These are phyloP conservation scores for Cettia cetti DNA, from an alignment of 2,113 vertebrate species.

Conservation along the genomic window DNA sequence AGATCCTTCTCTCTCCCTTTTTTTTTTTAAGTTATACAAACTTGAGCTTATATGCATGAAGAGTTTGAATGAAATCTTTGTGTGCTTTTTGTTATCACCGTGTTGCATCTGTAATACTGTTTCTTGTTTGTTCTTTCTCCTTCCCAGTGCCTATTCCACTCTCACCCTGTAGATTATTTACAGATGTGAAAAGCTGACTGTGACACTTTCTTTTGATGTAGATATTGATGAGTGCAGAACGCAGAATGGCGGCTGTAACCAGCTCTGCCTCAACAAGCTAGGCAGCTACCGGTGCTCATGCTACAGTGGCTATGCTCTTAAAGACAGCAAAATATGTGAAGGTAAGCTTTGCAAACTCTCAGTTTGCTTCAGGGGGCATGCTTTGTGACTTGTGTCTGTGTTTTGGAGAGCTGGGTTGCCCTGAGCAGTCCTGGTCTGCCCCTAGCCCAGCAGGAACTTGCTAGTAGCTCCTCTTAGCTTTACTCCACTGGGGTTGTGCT, in stretches of 20 bases:
- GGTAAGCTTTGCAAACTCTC: constrained; percentile 72
- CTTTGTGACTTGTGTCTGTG: background rate
- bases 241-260: constrained; percentile 84
- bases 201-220: constrained; percentile 54
- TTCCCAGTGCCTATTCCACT: background rate
- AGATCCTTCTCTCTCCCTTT: background rate
- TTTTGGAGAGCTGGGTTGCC: background rate
- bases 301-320: constrained; percentile 78
- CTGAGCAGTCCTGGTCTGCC: background rate
- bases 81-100: background rate
- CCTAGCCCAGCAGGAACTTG: background rate
- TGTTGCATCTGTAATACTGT: background rate
- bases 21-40: background rate
- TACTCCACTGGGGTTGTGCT: background rate
- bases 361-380: background rate
- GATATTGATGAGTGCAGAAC: constrained; percentile 88
- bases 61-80: background rate
- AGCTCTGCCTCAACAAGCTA: constrained; percentile 85
- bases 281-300: constrained; percentile 92
- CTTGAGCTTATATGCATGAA: background rate
- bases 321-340: constrained; percentile 76
- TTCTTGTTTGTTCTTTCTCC: background rate
- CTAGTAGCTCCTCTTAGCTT: background rate
- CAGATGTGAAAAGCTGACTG: background rate
- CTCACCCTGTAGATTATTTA: background rate